Percentiles rank a stretch among this genome's conserved stretches.
Conservation (phyloP, 1,140 invertebrate species). For the Ladona fulva region DNA sequence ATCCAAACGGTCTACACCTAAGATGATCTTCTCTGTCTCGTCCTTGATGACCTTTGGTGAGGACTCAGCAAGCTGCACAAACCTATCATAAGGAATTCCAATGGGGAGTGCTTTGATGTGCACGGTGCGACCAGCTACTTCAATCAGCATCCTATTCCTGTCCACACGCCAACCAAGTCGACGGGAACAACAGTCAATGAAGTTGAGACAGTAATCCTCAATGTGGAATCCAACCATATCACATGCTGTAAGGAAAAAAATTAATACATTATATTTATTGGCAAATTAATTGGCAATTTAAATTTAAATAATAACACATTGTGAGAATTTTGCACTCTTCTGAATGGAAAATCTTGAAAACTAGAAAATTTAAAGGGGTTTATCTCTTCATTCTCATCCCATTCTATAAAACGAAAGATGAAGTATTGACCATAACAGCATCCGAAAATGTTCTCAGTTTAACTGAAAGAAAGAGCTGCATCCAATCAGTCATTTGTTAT, state of each 20-base stretch:
- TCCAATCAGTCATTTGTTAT: no score
- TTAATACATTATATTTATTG: neutral
- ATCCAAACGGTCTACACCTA: conserved; percentile 81
- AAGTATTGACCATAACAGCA: no score
- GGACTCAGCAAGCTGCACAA: conserved; percentile 68
- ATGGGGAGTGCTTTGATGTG: conserved; percentile 74
- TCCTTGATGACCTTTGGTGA: conserved; percentile 48
- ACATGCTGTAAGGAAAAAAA: conserved; percentile 46
- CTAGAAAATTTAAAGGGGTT: no score
- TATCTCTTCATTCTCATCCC: no score
- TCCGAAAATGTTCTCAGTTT: no score
- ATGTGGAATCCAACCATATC: conserved; percentile 90
- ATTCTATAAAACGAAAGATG: no score
- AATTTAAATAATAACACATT: no score
- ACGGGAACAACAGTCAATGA: conserved; percentile 83
- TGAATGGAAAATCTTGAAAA: no score
- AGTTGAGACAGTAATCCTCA: conserved; percentile 83
- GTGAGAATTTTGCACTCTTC: no score
- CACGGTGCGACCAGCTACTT: conserved; percentile 75
- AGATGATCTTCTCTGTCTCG: conserved; percentile 60
- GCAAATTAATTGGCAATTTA: neutral
- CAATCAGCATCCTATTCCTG: conserved; percentile 65
- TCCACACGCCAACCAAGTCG: conserved; percentile 80
- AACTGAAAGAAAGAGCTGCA: no score
- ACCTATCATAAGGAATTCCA: conserved; percentile 78